Percentiles rank a stretch among this genome's conserved stretches.
Conservation (phyloP, 2,113 vertebrate genomes). For the Trematomus loennbergii region DNA sequence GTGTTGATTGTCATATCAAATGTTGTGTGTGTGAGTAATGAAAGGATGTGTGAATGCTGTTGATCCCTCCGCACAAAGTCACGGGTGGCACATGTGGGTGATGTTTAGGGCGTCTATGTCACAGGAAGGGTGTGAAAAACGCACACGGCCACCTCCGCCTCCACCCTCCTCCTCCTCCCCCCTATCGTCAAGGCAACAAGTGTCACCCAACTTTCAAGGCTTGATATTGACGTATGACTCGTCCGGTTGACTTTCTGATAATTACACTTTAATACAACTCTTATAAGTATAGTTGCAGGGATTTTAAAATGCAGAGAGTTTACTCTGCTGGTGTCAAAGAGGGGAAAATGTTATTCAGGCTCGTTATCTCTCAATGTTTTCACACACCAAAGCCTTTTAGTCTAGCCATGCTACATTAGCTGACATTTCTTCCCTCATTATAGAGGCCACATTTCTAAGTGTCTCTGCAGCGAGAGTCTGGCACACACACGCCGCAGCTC, state of each 20-base stretch:
- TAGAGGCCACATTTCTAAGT: conserved; percentile 16
- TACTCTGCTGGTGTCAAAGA: conserved; percentile 32
- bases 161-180: too few relatives aligned
- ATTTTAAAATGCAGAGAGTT: conserved; percentile 29
- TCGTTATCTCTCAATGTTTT: conserved; percentile 21
- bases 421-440: conserved; percentile 39
- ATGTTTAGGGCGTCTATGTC: conserved; percentile 56
- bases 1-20: conserved; percentile 11
- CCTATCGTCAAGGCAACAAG: conserved; percentile 60
- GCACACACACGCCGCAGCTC: background rate
- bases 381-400: conserved; percentile 2
- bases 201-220: conserved; percentile 65
- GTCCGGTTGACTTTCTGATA: conserved; percentile 24
- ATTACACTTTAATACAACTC: conserved; percentile 20
- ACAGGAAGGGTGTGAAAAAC: conserved; percentile 65
- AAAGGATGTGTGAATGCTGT: conserved; percentile 22
- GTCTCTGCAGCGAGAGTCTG: background rate
- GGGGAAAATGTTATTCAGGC: conserved; percentile 11
- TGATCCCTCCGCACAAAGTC: conserved; percentile 21
- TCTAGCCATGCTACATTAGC: conserved; percentile 37
- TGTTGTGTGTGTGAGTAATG: background rate
- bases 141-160: conserved; percentile 43
- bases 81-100: conserved; percentile 61
- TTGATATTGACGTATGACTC: conserved; percentile 55
- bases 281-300: background rate